Conservation (phyloP, 2,113 vertebrate genomes). For the Petromus typicus region DNA sequence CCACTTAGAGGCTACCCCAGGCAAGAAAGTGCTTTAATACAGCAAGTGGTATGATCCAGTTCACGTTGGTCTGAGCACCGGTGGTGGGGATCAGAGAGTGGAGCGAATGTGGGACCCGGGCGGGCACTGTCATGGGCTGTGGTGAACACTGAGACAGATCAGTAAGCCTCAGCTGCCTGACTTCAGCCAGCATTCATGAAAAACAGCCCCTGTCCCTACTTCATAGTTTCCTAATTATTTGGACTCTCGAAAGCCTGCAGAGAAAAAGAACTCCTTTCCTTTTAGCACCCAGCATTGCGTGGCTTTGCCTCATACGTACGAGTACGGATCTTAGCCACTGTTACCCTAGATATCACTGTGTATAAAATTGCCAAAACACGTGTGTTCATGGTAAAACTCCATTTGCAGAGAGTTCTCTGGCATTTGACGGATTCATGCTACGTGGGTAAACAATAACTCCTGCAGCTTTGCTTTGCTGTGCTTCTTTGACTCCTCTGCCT, state of each 20-base stretch:
- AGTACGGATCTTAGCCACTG: not conserved
- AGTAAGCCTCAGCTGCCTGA: not conserved
- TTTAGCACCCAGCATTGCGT: no score
- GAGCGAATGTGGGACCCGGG: not conserved
- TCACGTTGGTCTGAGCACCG: not conserved
- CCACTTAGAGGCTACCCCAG: no score
- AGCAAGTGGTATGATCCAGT: fast-evolving
- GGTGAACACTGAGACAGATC: not conserved
- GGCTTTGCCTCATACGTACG: not conserved
- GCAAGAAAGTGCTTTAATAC: no score
- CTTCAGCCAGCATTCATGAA: not conserved
- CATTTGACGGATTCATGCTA: no score
- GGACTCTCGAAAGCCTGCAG: not conserved
- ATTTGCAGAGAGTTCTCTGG: no score
- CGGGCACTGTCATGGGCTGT: no score
- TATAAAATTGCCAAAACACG: not conserved
- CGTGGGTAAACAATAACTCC: not conserved
- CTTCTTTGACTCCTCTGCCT: not conserved
- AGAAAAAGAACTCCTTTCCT: not conserved
- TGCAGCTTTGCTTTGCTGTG: no score
- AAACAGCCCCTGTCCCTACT: not conserved
- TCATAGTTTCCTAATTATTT: not conserved
- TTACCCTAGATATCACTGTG: not conserved
- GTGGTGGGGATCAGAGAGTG: not conserved
- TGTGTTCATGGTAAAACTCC: not conserved